Conservation (phyloP, 2,888 invertebrate genomes). For the Lymantria monacha region DNA sequence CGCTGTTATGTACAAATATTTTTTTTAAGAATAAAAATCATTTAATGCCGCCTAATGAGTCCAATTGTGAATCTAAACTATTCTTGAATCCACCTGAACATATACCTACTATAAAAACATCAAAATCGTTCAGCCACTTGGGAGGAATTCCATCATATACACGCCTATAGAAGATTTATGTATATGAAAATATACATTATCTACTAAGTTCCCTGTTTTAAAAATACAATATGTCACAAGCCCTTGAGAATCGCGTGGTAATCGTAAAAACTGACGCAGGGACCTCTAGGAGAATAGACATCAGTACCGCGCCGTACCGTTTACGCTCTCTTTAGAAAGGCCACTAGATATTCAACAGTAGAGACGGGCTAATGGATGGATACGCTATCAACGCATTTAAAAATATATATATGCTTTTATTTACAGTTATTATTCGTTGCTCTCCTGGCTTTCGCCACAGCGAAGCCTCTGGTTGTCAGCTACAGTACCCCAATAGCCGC, state of each 20-base stretch:
- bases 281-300: neutral
- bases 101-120: too few species aligned
- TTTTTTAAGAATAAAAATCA: too few species aligned
- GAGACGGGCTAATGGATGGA: neutral
- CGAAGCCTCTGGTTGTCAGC: slow-evolving; percentile 47
- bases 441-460: slow-evolving; percentile 69
- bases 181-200: too few species aligned
- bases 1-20: too few species aligned
- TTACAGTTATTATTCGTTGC: slow-evolving; percentile 78
- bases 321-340: neutral
- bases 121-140: too few species aligned
- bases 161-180: too few species aligned
- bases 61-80: too few species aligned
- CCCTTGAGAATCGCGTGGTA: neutral
- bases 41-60: too few species aligned
- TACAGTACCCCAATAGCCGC: slow-evolving; percentile 48
- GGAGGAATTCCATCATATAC: too few species aligned
- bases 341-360: neutral
- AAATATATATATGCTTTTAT: neutral
- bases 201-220: too few species aligned
- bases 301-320: neutral
- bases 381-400: neutral
- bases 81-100: too few species aligned
- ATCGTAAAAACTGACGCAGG: neutral
- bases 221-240: too few species aligned